A percentile compares a stretch with the other conserved stretches of the same genome.
Conservation (phyloP, 1,140 invertebrate genomes). For the Drosophila sp. region DNA sequence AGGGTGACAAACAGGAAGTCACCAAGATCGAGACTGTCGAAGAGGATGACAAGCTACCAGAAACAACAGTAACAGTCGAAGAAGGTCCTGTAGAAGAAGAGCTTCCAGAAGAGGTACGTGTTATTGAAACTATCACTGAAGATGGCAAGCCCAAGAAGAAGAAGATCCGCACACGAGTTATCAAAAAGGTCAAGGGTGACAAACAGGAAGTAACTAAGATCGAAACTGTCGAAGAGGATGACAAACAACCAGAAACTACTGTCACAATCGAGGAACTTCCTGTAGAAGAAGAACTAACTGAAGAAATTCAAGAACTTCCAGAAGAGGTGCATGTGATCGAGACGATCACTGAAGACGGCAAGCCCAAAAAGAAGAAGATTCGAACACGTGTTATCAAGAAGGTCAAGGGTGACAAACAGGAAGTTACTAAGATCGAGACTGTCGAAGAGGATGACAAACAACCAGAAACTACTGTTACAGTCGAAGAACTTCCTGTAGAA, state of each 20-base stretch:
- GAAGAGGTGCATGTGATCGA: neutral
- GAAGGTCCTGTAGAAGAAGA: neutral
- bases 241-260: neutral
- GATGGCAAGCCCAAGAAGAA: conserved; percentile 5
- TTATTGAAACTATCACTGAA: neutral
- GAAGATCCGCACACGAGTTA: conserved; percentile 6
- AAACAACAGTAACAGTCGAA: conserved; percentile 4
- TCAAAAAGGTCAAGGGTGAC: conserved; percentile 3
- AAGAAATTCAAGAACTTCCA: conserved; percentile 2
- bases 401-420: conserved; percentile 9
- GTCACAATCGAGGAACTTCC: neutral
- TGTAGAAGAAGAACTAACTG: neutral
- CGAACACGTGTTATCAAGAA: conserved; percentile 3
- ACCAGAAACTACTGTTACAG: neutral
- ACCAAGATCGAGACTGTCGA: conserved; percentile 6
- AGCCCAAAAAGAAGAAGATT: conserved; percentile 7
- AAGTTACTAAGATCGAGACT: conserved; percentile 8
- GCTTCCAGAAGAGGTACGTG: neutral
- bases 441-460: conserved; percentile 4
- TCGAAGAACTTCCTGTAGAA: neutral
- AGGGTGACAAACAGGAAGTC: conserved; percentile 6
- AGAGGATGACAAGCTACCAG: neutral
- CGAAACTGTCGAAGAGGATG: conserved; percentile 3
- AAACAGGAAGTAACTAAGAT: conserved; percentile 10
- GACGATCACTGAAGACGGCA: neutral